Evolutionary conservation across 1,140 invertebrate species (phyloP).

Genomic region (Matsumurasca onukii): DNA sequence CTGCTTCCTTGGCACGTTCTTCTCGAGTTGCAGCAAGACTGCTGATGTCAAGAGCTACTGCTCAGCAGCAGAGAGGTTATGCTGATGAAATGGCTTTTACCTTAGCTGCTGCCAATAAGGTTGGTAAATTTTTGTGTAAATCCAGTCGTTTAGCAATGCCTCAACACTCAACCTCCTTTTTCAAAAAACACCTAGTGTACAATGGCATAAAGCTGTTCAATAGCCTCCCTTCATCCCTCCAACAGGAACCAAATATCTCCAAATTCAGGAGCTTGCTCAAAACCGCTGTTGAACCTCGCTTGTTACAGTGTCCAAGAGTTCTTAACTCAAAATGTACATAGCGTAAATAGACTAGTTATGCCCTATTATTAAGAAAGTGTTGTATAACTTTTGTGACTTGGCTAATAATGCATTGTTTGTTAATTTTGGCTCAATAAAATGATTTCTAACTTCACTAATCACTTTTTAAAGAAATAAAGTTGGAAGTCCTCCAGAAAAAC

Average conservation of each 20-base stretch:
- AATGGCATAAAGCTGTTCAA: neutral
- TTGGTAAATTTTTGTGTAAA: conserved; percentile 43
- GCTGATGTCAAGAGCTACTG: conserved; percentile 45
- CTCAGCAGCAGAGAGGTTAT: conserved; percentile 54
- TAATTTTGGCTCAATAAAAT: too few species aligned
- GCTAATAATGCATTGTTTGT: too few species aligned
- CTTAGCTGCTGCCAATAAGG: conserved; percentile 84
- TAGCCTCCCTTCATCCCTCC: neutral
- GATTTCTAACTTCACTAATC: too few species aligned
- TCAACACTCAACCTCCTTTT: neutral
- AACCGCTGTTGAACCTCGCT: neutral
- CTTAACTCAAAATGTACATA: too few species aligned
- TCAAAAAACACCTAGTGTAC: neutral
- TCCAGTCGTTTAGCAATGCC: neutral
- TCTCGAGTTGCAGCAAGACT: conserved; percentile 39
- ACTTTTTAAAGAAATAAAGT: too few species aligned
- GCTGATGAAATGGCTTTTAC: conserved; percentile 85
- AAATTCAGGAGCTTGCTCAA: neutral
- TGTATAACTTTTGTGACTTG: too few species aligned
- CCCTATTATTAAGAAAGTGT: too few species aligned
- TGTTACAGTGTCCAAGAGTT: too few species aligned
- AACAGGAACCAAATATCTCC: neutral
- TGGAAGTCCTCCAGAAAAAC: too few species aligned
- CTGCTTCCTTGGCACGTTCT: conserved; percentile 34
- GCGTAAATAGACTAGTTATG: too few species aligned